A percentile compares a stretch with the other conserved stretches of the same genome.
Evolutionary conservation across 2,113 vertebrate species (phyloP).

Genomic region (Furnarius figulus): DNA sequence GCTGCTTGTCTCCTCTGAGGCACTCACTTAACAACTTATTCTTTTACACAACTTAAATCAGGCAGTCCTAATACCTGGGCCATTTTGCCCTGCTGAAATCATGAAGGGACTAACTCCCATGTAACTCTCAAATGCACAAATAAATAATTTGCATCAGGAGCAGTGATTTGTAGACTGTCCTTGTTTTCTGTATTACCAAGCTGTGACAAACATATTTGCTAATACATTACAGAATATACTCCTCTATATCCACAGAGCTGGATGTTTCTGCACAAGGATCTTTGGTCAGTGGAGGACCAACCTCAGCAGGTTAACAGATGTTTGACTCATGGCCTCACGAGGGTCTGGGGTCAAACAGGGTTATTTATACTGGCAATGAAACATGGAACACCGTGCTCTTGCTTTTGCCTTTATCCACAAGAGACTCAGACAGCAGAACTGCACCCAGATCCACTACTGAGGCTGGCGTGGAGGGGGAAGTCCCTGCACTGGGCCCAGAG

Average conservation of each 20-base stretch:
- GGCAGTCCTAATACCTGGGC: not conserved
- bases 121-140: not conserved
- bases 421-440: not conserved
- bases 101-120: accelerated
- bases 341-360: accelerated
- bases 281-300: not conserved
- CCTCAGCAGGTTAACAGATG: accelerated
- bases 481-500: accelerated
- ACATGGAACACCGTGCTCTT: not conserved
- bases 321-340: not conserved
- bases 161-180: not conserved
- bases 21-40: not conserved
- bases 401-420: not conserved
- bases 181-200: not conserved
- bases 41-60: not conserved
- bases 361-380: not conserved
- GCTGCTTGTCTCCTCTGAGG: not conserved
- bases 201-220: not conserved
- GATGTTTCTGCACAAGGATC: not conserved
- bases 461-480: not conserved
- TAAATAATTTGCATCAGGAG: not conserved
- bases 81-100: not conserved
- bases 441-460: accelerated
- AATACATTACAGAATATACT: not conserved
- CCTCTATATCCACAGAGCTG: not conserved